Percentiles rank a stretch among this genome's conserved stretches.
These are phyloP conservation scores for Heliconius charithonia DNA, from an alignment of 2,888 invertebrate species.

Conservation along the genomic window DNA sequence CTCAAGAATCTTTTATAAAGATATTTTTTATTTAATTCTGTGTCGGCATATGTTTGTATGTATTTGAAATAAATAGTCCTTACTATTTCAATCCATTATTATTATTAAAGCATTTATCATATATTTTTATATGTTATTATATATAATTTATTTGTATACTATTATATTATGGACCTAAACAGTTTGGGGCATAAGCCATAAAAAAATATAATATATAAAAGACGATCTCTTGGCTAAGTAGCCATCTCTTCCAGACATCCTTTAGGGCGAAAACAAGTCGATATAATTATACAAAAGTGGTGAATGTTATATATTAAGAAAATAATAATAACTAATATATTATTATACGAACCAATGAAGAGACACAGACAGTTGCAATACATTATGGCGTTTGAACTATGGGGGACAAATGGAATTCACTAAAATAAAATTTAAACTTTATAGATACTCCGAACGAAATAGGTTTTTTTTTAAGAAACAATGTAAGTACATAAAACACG, in stretches of 20 bases:
- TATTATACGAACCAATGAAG: no score
- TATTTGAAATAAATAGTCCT: not conserved
- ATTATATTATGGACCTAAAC: no score
- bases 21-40: no score
- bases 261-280: not conserved
- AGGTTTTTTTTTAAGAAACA: constrained; percentile 1
- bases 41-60: no score
- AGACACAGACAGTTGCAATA: not conserved
- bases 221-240: not conserved
- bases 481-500: constrained; percentile 5
- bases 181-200: no score
- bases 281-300: not conserved
- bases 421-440: not conserved
- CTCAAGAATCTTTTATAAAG: not conserved
- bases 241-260: not conserved
- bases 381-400: not conserved
- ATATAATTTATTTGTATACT: no score
- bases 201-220: no score
- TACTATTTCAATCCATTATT: not conserved
- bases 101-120: no score
- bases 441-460: not conserved
- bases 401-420: not conserved
- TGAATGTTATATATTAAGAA: no score
- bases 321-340: no score
- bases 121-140: no score